These are phyloP conservation scores for Pandion haliaetus DNA, from an alignment of 2,113 vertebrate genomes.

Conservation along the genomic window DNA sequence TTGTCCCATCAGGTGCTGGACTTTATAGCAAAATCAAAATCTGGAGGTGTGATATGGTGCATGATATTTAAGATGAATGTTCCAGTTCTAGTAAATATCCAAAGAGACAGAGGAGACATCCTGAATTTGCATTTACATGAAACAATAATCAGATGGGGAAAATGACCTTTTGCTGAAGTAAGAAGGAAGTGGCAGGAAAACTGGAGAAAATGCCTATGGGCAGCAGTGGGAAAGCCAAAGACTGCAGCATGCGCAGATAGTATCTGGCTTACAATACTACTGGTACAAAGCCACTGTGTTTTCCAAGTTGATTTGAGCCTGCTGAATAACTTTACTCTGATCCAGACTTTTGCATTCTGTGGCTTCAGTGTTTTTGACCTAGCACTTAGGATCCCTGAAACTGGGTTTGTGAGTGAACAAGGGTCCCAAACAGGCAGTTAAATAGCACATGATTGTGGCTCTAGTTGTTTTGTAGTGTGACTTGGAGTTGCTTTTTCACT, in stretches of 20 bases:
- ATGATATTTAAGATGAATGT: neutral
- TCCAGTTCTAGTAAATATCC: neutral
- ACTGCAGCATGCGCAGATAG: neutral
- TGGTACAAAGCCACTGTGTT: slow-evolving; percentile 6
- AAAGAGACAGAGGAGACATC: neutral
- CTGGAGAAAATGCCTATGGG: neutral
- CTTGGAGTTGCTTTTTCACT: slow-evolving; percentile 23
- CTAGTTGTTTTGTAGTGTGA: neutral
- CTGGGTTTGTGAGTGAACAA: neutral
- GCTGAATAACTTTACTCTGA: slow-evolving; percentile 7
- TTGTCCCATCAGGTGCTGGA: neutral
- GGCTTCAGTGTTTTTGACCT: slow-evolving; percentile 22
- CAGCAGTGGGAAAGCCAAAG: neutral
- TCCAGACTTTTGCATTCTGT: slow-evolving; percentile 20
- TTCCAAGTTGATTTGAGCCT: neutral
- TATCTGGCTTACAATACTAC: neutral
- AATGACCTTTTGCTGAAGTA: neutral
- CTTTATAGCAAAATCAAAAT: neutral
- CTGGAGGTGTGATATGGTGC: neutral
- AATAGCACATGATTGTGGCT: slow-evolving; percentile 1
- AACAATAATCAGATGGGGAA: neutral
- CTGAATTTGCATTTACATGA: neutral
- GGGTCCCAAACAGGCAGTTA: slow-evolving; percentile 21
- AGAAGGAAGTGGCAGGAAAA: neutral
- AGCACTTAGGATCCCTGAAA: neutral